Base-by-base conservation (phyloP, 1,140 invertebrate genomes). In the Trissolcus basalis region DNA sequence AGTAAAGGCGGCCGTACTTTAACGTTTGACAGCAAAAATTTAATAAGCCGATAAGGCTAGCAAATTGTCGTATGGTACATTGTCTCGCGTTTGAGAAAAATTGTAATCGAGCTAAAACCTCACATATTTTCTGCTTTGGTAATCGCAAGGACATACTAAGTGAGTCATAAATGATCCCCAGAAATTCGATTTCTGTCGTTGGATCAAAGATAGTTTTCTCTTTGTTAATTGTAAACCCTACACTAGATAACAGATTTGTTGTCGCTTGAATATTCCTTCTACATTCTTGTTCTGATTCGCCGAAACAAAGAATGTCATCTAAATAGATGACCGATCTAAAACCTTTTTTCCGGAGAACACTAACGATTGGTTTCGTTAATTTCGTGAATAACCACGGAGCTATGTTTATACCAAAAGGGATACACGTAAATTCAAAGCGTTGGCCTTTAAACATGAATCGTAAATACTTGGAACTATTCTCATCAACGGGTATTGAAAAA, bases 301-400 rank as follows among this genome's bases (percentile, higher is more conserved):
- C 58, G 14, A 61, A 27, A 44, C 47, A 61, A 0, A 51, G 12
- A 7, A 63, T 43, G 12, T 63, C 60, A 19, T 63, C 49, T 8
- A 63, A 36, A 54, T 53, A 63, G 16, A 63, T 44, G 5, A 63
- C 60, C 10, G 39, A 54, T 5, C 16, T 33, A 14, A 32, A 50
- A 12, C 32, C 60, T 16, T 35, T 15, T 1, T 15, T 53, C n/a
- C 60, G 15, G 0, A 63, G 16, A 15, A 4, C 35, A 16, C n/a
- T 45, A 0, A 50, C 36, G 7, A 53, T 35, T 7, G 39, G 64
- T 32, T 68, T 68, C 49, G 79, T 68, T 8, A 82, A 48, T 54
- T 82, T 82, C 7, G 80, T 82, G 43, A 82, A 82, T 5, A 80
- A 19, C 0, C 6, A 53, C 10, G 54, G 64, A 2, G 54, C 55